Conservation (phyloP, 2,888 invertebrate species). For the Drosophila setosimentum region DNA sequence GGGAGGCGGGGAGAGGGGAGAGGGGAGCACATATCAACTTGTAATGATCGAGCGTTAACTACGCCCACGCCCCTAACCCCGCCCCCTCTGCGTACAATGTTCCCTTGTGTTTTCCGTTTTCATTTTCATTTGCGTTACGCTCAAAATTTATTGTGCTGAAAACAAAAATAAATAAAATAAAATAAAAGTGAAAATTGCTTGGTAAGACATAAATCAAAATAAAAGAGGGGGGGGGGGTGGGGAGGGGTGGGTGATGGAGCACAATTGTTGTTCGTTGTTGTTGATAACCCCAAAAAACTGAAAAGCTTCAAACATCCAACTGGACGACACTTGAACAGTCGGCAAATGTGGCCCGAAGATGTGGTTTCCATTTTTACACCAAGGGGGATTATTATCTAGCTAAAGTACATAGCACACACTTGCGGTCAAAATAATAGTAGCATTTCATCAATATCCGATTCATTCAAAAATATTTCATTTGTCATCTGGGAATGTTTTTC, state of each 20-base stretch:
- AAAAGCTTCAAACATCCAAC: constrained; percentile 24
- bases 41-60: constrained; percentile 12
- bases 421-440: not conserved
- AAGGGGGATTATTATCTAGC: constrained; percentile 72
- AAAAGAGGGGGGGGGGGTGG: constrained; percentile 19
- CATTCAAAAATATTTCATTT: too few relatives aligned
- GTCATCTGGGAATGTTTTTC: too few relatives aligned
- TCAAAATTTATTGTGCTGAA: constrained; percentile 66
- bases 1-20: not conserved
- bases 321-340: constrained; percentile 61
- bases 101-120: constrained; percentile 57
- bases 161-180: not conserved
- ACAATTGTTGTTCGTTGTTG: not conserved
- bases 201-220: constrained; percentile 23
- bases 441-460: too few relatives aligned
- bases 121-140: constrained; percentile 53
- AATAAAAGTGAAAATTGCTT: constrained; percentile 77
- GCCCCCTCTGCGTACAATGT: constrained; percentile 31
- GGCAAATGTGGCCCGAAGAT: constrained; percentile 44
- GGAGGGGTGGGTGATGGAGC: too few relatives aligned
- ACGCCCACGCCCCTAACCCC: not conserved
- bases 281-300: constrained; percentile 52
- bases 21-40: constrained; percentile 20
- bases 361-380: constrained; percentile 28
- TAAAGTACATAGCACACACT: constrained; percentile 47